Evolutionary conservation across 1,140 invertebrate species (phyloP), one percentile per base, ranked within the genome.

Genomic region (Cepaea nemoralis): DNA sequence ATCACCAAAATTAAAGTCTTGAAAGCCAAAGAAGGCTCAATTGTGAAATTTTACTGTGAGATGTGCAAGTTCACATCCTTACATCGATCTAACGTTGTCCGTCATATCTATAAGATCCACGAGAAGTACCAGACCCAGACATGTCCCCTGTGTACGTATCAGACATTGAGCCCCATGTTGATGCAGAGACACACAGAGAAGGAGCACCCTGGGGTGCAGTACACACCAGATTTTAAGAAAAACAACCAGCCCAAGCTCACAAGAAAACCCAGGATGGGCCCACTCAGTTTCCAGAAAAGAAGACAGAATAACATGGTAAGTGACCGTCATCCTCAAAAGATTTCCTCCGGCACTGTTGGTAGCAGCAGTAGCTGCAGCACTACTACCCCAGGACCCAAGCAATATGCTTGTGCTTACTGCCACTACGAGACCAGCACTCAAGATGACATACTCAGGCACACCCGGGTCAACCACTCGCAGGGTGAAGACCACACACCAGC

Each of bases 401-500:
- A 80, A 6, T 85, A 83, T 70, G 82, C 82, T 12, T 85, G 84
- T 71, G 84, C 84, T 27, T 85, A 85, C 75, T 85, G 84, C 45
- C 73, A 82, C 66, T 85, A 79, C 71, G 84, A 85, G 42, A 85
- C 84, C 69, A 71, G 81, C 50, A 85, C 84, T 10, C 78, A 83
- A 50, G 66, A 50, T 10, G 66, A 85, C 33, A 85, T 85, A 37
- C 73, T 85, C 10, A 69, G 81, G 24, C 84, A 85, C 78, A 85
- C 82, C 1, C 55, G 78, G n/a, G 80, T 81, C 2, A 79, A 75
- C 27, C 84, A 85, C 69, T 55, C 82, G 22, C 71, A 59, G 6
- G 78, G 73, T 19, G 77, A 83, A 31, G 77, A 78, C 3, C 19
- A 45, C 10, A 40, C 31, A 35, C 39, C 55, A 63, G 33, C 3